Conservation (phyloP, 2,797 vertebrate genomes). For the Adrianichthys oophorus region DNA sequence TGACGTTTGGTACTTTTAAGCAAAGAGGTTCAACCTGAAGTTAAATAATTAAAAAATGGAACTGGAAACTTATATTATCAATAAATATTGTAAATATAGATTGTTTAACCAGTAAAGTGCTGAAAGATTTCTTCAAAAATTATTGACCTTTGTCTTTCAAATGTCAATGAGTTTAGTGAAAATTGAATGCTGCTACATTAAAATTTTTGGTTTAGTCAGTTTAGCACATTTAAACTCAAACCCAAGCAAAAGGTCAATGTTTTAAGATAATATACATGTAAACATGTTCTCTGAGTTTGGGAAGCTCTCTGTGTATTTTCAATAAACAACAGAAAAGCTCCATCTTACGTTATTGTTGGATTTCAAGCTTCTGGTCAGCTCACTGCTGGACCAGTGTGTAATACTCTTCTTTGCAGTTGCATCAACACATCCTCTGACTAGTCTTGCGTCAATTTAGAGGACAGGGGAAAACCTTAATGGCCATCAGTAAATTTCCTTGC, state of each 20-base stretch:
- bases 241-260: too few relatives aligned
- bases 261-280: slow-evolving; percentile 9
- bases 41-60: too few relatives aligned
- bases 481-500: slow-evolving; percentile 28
- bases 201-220: too few relatives aligned
- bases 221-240: too few relatives aligned
- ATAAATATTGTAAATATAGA: too few relatives aligned
- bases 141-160: too few relatives aligned
- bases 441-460: slow-evolving; percentile 48
- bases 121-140: too few relatives aligned
- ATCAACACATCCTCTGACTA: slow-evolving; percentile 34
- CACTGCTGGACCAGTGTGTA: slow-evolving; percentile 47
- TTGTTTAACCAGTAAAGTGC: too few relatives aligned
- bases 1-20: slow-evolving; percentile 1
- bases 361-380: slow-evolving; percentile 65
- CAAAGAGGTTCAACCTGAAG: not conserved
- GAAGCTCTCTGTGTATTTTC: slow-evolving; percentile 9
- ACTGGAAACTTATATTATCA: too few relatives aligned
- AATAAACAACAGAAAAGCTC: too few relatives aligned
- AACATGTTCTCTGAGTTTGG: slow-evolving; percentile 48
- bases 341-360: slow-evolving; percentile 13
- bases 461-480: slow-evolving; percentile 23
- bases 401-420: slow-evolving; percentile 38
- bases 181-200: too few relatives aligned
- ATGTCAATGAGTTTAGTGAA: too few relatives aligned